phyloP scores from a whole-genome alignment of 30 jellyfish, hydroid and myxozoan genomes.

The Turritopsis dohrnii region DNA sequence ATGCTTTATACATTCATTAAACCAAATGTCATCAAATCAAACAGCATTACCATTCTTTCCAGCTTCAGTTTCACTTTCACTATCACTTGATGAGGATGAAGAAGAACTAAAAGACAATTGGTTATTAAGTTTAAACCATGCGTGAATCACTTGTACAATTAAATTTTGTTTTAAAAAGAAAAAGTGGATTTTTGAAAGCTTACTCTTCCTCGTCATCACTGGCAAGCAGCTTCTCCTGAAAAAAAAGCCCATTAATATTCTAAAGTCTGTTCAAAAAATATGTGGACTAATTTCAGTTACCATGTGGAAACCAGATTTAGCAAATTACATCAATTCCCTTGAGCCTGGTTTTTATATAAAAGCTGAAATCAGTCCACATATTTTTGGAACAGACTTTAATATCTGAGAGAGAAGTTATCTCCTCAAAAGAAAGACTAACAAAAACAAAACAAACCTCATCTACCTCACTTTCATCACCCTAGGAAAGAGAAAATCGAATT shows the following conservation, averaged over 20 bases:
- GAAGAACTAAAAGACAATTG: slow-evolving; percentile 14
- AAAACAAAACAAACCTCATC: slow-evolving; percentile 24
- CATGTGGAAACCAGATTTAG: too few relatives aligned
- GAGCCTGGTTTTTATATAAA: too few relatives aligned
- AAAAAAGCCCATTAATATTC: background rate
- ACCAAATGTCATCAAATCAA: background rate
- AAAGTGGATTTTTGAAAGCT: background rate
- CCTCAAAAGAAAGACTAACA: background rate
- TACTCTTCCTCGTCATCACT: slow-evolving; percentile 41
- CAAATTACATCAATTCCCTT: too few relatives aligned
- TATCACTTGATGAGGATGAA: slow-evolving; percentile 37
- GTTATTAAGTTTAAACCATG: background rate
- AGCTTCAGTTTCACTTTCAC: slow-evolving; percentile 10
- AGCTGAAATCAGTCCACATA: too few relatives aligned
- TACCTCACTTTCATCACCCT: slow-evolving; percentile 33
- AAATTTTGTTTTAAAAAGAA: background rate
- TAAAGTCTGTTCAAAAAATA: too few relatives aligned
- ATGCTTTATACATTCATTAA: too few relatives aligned
- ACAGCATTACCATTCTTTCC: background rate
- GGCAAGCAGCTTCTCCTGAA: slow-evolving; percentile 33
- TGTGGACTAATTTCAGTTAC: too few relatives aligned
- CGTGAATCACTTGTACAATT: background rate
- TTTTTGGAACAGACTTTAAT: too few relatives aligned
- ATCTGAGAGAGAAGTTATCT: background rate
- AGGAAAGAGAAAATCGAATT: background rate